These are phyloP conservation scores for Alviniconcha marisindica DNA, from an alignment of 1,140 invertebrate species.

Conservation along the genomic window DNA sequence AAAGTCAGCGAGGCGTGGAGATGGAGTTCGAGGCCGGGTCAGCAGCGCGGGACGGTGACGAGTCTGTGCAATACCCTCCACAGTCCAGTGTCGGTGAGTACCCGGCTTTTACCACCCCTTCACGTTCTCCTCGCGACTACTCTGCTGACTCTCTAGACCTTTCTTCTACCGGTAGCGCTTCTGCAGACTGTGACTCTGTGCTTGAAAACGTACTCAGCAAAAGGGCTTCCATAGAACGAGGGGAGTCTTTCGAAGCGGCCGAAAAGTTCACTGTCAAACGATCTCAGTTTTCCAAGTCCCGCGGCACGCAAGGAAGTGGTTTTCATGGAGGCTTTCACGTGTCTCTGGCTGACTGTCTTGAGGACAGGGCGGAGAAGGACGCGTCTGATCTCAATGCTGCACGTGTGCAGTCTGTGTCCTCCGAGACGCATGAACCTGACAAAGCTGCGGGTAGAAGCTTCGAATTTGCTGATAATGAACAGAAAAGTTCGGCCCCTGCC, in stretches of 20 bases:
- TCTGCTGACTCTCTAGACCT: neutral
- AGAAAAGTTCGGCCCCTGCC: no score
- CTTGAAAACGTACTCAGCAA: neutral
- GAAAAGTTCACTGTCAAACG: neutral
- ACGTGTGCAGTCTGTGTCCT: no score
- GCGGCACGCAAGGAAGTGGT: neutral
- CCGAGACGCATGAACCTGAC: no score
- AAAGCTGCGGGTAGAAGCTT: no score
- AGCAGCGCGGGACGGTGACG: no score
- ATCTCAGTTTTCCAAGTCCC: neutral
- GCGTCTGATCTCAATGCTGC: no score
- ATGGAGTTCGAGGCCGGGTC: no score
- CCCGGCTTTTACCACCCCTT: neutral
- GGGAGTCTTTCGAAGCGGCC: slow-evolving; percentile 28
- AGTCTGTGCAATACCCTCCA: neutral
- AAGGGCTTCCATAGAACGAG: slow-evolving; percentile 12
- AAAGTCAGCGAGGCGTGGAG: no score
- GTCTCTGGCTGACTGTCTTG: neutral
- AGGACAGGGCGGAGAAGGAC: neutral
- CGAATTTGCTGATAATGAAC: no score
- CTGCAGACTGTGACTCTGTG: slow-evolving; percentile 3
- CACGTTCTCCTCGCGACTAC: neutral
- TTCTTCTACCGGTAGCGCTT: neutral
- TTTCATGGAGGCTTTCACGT: neutral
- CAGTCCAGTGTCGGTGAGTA: slow-evolving; percentile 19